A percentile compares a stretch with the other conserved stretches of the same genome.
phyloP scores from a whole-genome alignment of 2,113 vertebrate genomes.

The Carassius auratus region DNA sequence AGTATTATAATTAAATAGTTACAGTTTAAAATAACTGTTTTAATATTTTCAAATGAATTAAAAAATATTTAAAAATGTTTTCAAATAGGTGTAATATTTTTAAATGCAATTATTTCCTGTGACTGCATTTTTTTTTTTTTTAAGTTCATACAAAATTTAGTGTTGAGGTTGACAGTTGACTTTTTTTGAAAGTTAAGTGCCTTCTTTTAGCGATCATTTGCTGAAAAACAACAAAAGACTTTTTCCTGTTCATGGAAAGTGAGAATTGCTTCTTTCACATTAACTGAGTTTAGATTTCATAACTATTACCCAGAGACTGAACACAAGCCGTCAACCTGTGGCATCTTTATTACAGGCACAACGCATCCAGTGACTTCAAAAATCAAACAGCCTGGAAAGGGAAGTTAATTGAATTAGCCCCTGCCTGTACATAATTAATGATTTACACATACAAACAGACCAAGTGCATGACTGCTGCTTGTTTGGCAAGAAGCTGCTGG shows the following conservation, averaged over 20 bases:
- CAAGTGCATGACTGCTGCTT: not conserved
- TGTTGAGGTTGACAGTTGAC: no score
- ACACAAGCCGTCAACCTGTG: constrained; percentile 33
- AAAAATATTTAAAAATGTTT: no score
- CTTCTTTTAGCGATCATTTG: not conserved
- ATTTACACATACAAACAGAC: constrained; percentile 31
- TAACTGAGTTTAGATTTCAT: not conserved
- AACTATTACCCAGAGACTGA: constrained; percentile 11
- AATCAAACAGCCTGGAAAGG: constrained; percentile 29
- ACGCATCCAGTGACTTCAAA: not conserved
- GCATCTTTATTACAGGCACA: constrained; percentile 11
- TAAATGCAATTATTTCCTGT: no score
- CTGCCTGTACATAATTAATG: constrained; percentile 40
- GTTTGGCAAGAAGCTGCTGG: no score
- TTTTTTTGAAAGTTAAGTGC: not conserved
- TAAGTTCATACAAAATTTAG: not conserved
- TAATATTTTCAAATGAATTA: no score
- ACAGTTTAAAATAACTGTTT: no score
- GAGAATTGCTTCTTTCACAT: not conserved
- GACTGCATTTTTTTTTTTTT: no score
- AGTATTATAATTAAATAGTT: no score
- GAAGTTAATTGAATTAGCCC: constrained; percentile 20
- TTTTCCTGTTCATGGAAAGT: not conserved
- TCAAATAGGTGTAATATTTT: no score
- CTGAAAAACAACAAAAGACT: not conserved